Evolutionary conservation across 2,797 vertebrate species (phyloP), one percentile per base, ranked within the genome.

Genomic region (Mormyrops boulengeri): DNA sequence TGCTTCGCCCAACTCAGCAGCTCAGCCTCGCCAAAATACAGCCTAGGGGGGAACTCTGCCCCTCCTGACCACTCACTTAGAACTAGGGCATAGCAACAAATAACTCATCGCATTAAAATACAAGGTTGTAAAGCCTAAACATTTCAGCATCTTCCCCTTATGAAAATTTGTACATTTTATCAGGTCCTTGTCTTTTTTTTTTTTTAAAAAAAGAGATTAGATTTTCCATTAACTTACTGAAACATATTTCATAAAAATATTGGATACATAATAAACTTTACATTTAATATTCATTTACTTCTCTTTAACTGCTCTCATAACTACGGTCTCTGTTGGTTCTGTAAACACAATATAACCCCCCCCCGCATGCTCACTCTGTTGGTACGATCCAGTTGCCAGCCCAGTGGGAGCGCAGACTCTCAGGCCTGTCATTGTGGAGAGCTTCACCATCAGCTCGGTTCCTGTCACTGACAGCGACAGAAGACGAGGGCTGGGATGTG

Each of bases 351-450:
- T 6, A 22, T 52, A 50, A 22, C n/a, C 41, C 38, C 6, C 38
- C 8, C 19, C n/a, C n/a, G 57, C 38, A 69, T n/a, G 95, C 97
- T 96, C 93, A 98, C 97, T 95, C 93, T 96, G 96, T 90, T 98
- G 96, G 92, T 97, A 97, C 17, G 95, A 96, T 90, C 97, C 97
- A 0, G 96, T 96, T 50, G 94, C 95, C 2, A 97, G 94, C 60
- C 97, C 97, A 44, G 93, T 91, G 0, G 97, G 97, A 0, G 96
- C 93, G 0, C 91, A 93, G 87, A 97, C 94, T 60, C 93, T 92
- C 4, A 97, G 92, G 87, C 96, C 97, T 11, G 96, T 97, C 57
- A 98, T 93, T 34, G 92, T 87, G 3, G 96, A 96, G 38, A 98
- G 95, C 87, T 91, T 94, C 62, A 92, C 94, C 90, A 97, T 95